phyloP scores from a whole-genome alignment of 2,113 vertebrate species.

The Nothoprocta perdicaria region DNA sequence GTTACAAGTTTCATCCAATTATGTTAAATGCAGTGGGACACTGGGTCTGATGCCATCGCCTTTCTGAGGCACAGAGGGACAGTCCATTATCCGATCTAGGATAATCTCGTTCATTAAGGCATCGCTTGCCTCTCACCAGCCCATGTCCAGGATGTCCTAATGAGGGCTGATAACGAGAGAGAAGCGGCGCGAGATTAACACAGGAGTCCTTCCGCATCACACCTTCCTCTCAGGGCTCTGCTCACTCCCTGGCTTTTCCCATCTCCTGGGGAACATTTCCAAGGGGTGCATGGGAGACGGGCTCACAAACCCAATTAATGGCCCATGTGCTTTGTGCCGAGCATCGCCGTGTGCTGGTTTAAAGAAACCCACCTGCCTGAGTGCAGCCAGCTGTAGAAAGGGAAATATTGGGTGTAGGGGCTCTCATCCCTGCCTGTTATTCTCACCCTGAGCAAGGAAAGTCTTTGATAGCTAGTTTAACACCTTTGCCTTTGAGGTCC shows the following conservation, averaged over 20 bases:
- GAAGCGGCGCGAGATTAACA: slow-evolving; percentile 34
- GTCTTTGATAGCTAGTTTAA: not conserved
- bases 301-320: slow-evolving; percentile 53
- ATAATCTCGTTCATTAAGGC: slow-evolving; percentile 65
- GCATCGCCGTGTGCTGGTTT: not conserved
- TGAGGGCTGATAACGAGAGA: slow-evolving; percentile 50
- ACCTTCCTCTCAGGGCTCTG: slow-evolving; percentile 33
- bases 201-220: slow-evolving; percentile 24
- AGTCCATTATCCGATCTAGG: slow-evolving; percentile 24
- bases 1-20: slow-evolving; percentile 59
- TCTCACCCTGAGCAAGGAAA: not conserved
- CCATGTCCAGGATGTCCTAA: slow-evolving; percentile 38
- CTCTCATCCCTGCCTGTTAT: not conserved
- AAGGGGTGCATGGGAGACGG: slow-evolving; percentile 42
- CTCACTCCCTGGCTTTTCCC: slow-evolving; percentile 6
- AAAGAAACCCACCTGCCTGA: not conserved
- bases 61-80: slow-evolving; percentile 27
- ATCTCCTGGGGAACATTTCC: slow-evolving; percentile 26
- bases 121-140: slow-evolving; percentile 57
- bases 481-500: not conserved
- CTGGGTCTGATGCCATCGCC: not conserved
- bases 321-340: slow-evolving; percentile 27
- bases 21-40: slow-evolving; percentile 1
- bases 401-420: not conserved
- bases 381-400: slow-evolving; percentile 14